phyloP scores from a whole-genome alignment of 2,113 vertebrate genomes.

The Ondatra zibethicus region DNA sequence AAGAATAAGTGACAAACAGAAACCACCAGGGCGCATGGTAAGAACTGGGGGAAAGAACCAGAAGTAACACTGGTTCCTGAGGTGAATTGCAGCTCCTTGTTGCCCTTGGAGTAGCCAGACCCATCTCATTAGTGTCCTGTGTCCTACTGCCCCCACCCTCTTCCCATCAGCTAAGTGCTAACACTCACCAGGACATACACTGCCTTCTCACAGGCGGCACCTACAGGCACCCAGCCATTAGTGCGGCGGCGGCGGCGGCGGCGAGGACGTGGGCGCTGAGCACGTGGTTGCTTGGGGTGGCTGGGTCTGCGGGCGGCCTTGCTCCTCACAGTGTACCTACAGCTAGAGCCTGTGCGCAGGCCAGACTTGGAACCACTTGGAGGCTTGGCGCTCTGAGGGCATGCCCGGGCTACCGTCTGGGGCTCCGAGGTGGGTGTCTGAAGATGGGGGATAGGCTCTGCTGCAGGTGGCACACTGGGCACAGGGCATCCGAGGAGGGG shows the following conservation, averaged over 20 bases:
- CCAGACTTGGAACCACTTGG: slow-evolving; percentile 95
- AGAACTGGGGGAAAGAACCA: not conserved
- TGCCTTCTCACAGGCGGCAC: slow-evolving; percentile 94
- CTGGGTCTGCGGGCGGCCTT: slow-evolving; percentile 87
- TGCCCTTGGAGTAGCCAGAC: not conserved
- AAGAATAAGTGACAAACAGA: not conserved
- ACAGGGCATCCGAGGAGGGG: slow-evolving; percentile 96
- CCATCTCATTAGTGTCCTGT: not conserved
- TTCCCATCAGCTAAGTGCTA: not conserved
- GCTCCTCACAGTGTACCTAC: slow-evolving; percentile 90
- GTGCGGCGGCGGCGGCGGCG: slow-evolving; percentile 89
- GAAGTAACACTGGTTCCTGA: not conserved
- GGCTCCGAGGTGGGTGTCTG: slow-evolving; percentile 95
- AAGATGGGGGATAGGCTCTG: slow-evolving; percentile 94
- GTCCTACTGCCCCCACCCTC: not conserved
- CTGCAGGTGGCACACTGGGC: slow-evolving; percentile 94
- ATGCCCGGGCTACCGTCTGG: slow-evolving; percentile 93
- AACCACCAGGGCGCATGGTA: not conserved
- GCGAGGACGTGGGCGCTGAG: slow-evolving; percentile 84
- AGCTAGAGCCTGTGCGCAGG: slow-evolving; percentile 88
- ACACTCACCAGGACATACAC: slow-evolving; percentile 96
- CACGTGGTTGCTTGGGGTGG: slow-evolving; percentile 93
- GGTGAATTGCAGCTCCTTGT: not conserved
- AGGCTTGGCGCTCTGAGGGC: slow-evolving; percentile 96
- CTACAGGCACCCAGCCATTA: slow-evolving; percentile 97